phyloP scores from a whole-genome alignment of 1,140 invertebrate species.

The Aphaenogaster floridana region DNA sequence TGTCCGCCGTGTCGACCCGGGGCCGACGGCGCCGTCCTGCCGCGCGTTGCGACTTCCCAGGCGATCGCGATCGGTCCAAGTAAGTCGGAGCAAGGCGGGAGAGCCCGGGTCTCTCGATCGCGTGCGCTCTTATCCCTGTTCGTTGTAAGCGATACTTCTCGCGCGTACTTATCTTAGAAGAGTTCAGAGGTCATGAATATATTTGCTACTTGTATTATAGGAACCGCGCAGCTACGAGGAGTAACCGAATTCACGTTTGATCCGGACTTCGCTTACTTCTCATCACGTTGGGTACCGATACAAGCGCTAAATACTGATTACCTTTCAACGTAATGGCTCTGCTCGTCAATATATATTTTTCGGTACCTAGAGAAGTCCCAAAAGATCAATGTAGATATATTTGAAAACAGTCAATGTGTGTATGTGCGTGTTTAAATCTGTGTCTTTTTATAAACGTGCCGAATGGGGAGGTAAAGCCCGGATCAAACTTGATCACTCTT shows the following conservation, averaged over 20 bases:
- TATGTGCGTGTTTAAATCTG: neutral
- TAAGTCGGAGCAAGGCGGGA: constrained; percentile 10
- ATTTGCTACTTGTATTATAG: constrained; percentile 51
- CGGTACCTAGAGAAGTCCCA: neutral
- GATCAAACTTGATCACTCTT: neutral
- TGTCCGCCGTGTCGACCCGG: neutral
- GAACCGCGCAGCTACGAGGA: constrained; percentile 19
- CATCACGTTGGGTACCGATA: neutral
- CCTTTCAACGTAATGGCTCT: neutral
- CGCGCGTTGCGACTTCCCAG: neutral
- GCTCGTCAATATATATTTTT: constrained; percentile 6
- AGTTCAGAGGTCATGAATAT: constrained; percentile 23
- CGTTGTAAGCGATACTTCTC: constrained; percentile 32
- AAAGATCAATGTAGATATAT: neutral
- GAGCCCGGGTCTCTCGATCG: constrained; percentile 12
- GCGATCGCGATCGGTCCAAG: neutral
- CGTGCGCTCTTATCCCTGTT: constrained; percentile 15
- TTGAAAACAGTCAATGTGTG: neutral
- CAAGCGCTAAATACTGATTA: constrained; percentile 1
- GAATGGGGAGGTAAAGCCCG: neutral
- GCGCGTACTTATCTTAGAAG: constrained; percentile 18
- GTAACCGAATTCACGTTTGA: neutral
- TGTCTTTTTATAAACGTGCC: neutral
- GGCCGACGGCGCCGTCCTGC: neutral
- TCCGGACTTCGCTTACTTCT: neutral